Evolutionary conservation across 2,888 invertebrate genomes (phyloP), one percentile per base, ranked within the genome.

Genomic region (Eledona agricola): DNA sequence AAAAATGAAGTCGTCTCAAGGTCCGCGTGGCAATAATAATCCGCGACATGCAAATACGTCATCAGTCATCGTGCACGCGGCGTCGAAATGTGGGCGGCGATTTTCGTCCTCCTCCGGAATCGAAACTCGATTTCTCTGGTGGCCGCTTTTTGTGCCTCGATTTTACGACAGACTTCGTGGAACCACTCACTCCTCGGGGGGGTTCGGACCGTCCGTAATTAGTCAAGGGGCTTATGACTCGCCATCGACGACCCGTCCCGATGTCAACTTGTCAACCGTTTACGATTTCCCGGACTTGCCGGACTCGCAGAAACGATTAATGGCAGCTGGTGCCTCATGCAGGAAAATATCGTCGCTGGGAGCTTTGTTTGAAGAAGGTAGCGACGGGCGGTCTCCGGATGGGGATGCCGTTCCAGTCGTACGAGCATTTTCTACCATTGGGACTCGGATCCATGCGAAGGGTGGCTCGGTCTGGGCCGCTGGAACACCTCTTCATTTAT

Each of bases 111-210:
- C n/a, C n/a, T n/a, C n/a, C n/a, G n/a, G n/a, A n/a, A n/a, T n/a
- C n/a, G n/a, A n/a, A n/a, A n/a, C n/a, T n/a, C n/a, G n/a, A n/a
- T n/a, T n/a, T n/a, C n/a, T n/a, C n/a, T n/a, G n/a, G n/a, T n/a
- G 31, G 31, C 22, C 45, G 37, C 17, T 15, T n/a, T 4, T 17
- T n/a, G n/a, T n/a, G n/a, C n/a, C 13, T 29, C 17, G 50, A 40
- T 40, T 69, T 70, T 70, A 72, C 72, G 72, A 67, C 65, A 72
- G 72, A 72, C 72, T 72, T 72, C 72, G 72, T 69, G 71, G 72
- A 72, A 72, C 72, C 72, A 62, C 62, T 53, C 70, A n/a, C 29
- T 56, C 69, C n/a, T n/a, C n/a, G n/a, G 61, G 70, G 70, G 69
- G 67, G 69, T 57, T 62, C 59, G 60, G 62, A 50, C 66, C 65